phyloP scores from a whole-genome alignment of 2,888 invertebrate species.

The Cataglyphis altisquamis region DNA sequence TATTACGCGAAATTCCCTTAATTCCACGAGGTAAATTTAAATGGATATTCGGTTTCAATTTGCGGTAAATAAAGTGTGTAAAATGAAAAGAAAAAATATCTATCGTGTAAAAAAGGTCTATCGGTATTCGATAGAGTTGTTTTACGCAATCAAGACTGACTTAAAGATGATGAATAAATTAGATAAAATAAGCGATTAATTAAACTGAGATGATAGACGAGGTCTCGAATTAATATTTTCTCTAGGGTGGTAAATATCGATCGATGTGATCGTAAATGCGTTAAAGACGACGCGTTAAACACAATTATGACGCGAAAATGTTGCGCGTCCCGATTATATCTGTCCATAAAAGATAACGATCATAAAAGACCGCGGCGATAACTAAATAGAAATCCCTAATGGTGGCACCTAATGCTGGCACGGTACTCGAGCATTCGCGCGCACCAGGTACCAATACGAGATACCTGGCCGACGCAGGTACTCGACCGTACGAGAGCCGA shows the following conservation, averaged over 20 bases:
- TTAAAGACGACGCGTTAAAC: conserved; percentile 12
- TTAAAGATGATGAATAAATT: background rate
- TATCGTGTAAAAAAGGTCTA: background rate
- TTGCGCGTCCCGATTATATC: conserved; percentile 28
- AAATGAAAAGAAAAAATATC: background rate
- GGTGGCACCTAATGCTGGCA: conserved; percentile 5
- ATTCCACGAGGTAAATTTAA: conserved; percentile 26
- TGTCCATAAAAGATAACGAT: conserved; percentile 53
- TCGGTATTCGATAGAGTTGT: background rate
- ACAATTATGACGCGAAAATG: conserved; percentile 4
- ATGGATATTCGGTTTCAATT: background rate
- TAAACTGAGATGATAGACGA: background rate
- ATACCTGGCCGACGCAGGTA: conserved; percentile 20
- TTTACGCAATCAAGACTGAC: background rate
- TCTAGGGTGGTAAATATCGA: background rate
- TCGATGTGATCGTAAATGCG: conserved; percentile 24
- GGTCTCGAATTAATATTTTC: background rate
- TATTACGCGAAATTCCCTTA: conserved; percentile 32
- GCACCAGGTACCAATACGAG: conserved; percentile 44
- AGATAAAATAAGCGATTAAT: conserved; percentile 2
- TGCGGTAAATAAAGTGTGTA: background rate
- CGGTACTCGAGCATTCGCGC: conserved; percentile 54
- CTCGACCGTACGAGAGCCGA: conserved; percentile 59
- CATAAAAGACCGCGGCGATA: conserved; percentile 50
- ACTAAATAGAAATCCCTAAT: conserved; percentile 58